Evolutionary conservation across 2,113 vertebrate species (phyloP), one percentile per base, ranked within the genome.

Genomic region (Myocastor coypus): DNA sequence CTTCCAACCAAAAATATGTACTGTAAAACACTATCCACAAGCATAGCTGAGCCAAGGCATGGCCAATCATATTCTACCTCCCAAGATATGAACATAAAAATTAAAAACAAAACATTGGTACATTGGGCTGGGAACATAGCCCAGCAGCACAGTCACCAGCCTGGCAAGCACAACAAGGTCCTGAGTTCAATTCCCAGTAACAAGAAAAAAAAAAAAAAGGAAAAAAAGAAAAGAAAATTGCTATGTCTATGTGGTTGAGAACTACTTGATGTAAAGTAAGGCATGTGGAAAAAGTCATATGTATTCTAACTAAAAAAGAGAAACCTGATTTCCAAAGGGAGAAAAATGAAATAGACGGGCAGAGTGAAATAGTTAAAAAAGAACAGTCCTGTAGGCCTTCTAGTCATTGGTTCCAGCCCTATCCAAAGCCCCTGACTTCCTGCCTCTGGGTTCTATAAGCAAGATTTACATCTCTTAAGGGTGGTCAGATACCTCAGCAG

Each of bases 1-100:
- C 14, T 85, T 97, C 77, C 66, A 91, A 63, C 3, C 88, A 52
- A 50, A 94, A 10, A 32, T 63, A 20, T 37, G n/a, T 71, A 89
- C 83, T 93, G 81, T 63, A 94, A 94, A 96, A 89, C 22, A 4
- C 24, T n/a, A 16, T 17, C 64, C 50, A 95, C 46, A 84, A 63
- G 24, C 37, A 82, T 24, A 42, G 50, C 12, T 59, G 66, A 73
- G 14, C 37, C 57, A 84, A 11, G 42, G 19, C 32, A 64, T 42
- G 46, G 4, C 42, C 42, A 92, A 46, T 71, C 80, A 92, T 42
- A 52, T 46, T 77, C 42, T 59, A 92, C 32, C 40, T 84, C 50
- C 73, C 77, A 87, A 14, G 32, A 94, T 57, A 42, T 78, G 42
- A 42, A 95, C 59, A 26, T 94, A 32, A 96, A 95, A 95, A 95